phyloP scores from a whole-genome alignment of 2,797 vertebrate species.

The Onychomys leucogaster region DNA sequence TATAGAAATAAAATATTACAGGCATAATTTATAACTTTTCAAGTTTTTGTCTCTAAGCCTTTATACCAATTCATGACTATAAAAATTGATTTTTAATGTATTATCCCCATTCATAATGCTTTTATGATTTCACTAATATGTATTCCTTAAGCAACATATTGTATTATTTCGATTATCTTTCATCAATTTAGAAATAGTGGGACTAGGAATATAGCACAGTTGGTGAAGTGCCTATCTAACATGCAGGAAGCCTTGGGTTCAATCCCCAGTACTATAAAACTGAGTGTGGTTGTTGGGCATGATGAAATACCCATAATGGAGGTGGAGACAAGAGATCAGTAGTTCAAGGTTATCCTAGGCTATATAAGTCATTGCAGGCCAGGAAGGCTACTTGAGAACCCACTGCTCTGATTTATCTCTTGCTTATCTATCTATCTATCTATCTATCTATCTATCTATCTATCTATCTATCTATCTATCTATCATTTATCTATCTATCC shows the following conservation, averaged over 20 bases:
- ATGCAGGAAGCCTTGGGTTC: neutral
- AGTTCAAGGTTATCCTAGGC: neutral
- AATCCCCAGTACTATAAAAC: neutral
- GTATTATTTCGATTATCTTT: neutral
- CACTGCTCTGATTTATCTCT: neutral
- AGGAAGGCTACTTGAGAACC: neutral
- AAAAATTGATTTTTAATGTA: neutral
- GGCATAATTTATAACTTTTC: neutral
- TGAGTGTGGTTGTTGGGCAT: neutral
- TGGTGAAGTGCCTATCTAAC: neutral
- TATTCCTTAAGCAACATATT: neutral
- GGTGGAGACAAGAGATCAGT: neutral
- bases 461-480: neutral
- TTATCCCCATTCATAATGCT: neutral
- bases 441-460: neutral
- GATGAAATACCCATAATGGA: neutral
- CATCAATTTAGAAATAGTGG: neutral
- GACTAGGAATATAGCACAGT: neutral
- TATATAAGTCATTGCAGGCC: neutral
- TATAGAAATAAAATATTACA: slow-evolving; percentile 2
- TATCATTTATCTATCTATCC: neutral
- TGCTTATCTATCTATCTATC: neutral
- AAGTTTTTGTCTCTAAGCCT: neutral
- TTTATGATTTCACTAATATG: neutral
- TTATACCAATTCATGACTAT: neutral